Conservation (phyloP, 2,113 vertebrate species). For the Phoxinus phoxinus region DNA sequence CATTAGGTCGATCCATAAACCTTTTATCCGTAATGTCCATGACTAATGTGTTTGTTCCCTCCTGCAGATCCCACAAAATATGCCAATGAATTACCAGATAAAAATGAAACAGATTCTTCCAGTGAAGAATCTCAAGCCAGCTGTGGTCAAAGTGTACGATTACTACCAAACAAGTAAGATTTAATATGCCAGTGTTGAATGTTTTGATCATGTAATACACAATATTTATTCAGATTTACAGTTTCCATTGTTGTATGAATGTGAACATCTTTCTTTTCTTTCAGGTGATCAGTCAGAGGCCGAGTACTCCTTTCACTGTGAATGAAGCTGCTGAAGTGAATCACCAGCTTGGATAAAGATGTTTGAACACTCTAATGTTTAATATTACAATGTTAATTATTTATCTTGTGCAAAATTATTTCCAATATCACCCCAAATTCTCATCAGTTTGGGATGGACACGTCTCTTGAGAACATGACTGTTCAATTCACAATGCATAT, state of each 20-base stretch:
- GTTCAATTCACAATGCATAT: background rate
- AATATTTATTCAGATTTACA: background rate
- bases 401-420: background rate
- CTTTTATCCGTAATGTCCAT: background rate
- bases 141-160: constrained; percentile 5
- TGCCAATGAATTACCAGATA: constrained; percentile 58
- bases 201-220: background rate
- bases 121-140: constrained; percentile 61
- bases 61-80: constrained; percentile 57
- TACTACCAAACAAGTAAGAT: constrained; percentile 11
- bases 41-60: background rate
- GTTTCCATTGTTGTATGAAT: background rate
- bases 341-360: background rate
- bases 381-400: background rate
- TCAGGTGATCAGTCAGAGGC: constrained; percentile 69
- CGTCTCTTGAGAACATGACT: background rate
- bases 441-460: background rate
- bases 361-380: background rate
- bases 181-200: background rate
- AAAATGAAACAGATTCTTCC: constrained; percentile 69
- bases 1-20: background rate
- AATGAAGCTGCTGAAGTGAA: background rate
- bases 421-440: background rate
- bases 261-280: background rate
- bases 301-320: constrained; percentile 63